Evolutionary conservation across 1,140 invertebrate species (phyloP), one percentile per base, ranked within the genome.

Genomic region (Artemia franciscana): DNA sequence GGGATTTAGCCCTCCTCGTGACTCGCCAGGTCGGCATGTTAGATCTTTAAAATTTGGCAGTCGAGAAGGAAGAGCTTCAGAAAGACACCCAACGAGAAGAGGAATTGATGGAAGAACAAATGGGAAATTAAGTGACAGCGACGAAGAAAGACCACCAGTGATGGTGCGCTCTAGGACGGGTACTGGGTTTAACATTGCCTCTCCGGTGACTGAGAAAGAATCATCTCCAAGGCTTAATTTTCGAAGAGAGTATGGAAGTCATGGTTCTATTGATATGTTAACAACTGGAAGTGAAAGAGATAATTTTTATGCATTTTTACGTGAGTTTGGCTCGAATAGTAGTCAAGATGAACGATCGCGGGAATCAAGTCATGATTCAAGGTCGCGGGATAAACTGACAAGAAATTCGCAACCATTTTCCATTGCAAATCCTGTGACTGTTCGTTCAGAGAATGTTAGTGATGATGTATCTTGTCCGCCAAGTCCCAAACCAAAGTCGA

Each of bases 251-350:
- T 82, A 80, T 69, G 80, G 80, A 28, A 78, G 78, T 70, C 75
- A 78, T 70, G 82, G 82, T 5, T 83, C 81, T 61, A 79, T 85
- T 62, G 82, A 85, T 70, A 75, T 63, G 60, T 56, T 67, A 28
- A 39, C 63, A n/a, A 64, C 60, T 69, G 68, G 69, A 1, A 70
- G 73, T 18, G 72, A 71, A n/a, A 76, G 77, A 27, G 83, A 84
- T 60, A 81, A 80, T 65, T 83, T 86, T 69, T 84, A 85, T 72
- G 83, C 82, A 5, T 85, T 91, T 83, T 78, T 90, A 5, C 83
- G 85, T 60, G 72, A 73, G 69, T 81, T 67, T 71, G 78, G n/a
- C 77, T 77, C 25, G 71, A 79, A 62, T 66, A 68, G 59, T 68
- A 73, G 60, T 72, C 71, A 71, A 3, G 68, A 68, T 24, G 71